Evolutionary conservation across 2,797 vertebrate species (phyloP), one percentile per base, ranked within the genome.

Genomic region (Leptatherina wallacei): DNA sequence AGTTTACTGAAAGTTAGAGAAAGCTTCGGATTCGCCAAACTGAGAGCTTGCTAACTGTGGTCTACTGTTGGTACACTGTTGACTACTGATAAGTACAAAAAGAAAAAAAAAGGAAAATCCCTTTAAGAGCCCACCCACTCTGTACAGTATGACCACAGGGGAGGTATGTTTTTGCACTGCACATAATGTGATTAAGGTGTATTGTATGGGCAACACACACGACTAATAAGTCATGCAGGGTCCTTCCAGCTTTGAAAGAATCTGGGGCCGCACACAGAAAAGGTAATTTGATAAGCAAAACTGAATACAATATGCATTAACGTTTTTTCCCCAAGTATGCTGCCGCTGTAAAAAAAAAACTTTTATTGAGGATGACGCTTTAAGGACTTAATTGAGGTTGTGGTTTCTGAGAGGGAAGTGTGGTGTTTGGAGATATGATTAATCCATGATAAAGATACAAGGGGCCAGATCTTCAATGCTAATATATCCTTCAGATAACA

Each of bases 401-500:
- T 60, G 52, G 61, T 59, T 72, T 66, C 47, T 78, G 60, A 71
- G 61, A 81, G 62, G 71, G 52, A 78, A 52, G 32, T 14, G 69
- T 35, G 52, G 55, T 52, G 55, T 68, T 63, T 27, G 49, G 14
- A 65, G 42, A 61, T 74, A 80, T 77, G 72, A 83, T 80, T 79
- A 70, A 79, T 75, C 71, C 14, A 12, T 78, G 56, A 90, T 89
- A 44, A 71, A 85, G 85, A 87, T 75, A 76, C 27, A 65, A 84
- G 63, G 51, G 86, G 66, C 82, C 85, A 88, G 83, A 85, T 57
- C 77, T 77, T 69, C 63, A 32, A 67, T 35, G 49, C 44, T 64
- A 78, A 82, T 78, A 75, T 76, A 81, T 87, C 85, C 62, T 80
- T 68, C 65, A 75, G 84, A 88, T 88, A 85, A 83, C 35, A 47